Conservation (phyloP, 2,888 invertebrate genomes). For the Leuctra nigra region DNA sequence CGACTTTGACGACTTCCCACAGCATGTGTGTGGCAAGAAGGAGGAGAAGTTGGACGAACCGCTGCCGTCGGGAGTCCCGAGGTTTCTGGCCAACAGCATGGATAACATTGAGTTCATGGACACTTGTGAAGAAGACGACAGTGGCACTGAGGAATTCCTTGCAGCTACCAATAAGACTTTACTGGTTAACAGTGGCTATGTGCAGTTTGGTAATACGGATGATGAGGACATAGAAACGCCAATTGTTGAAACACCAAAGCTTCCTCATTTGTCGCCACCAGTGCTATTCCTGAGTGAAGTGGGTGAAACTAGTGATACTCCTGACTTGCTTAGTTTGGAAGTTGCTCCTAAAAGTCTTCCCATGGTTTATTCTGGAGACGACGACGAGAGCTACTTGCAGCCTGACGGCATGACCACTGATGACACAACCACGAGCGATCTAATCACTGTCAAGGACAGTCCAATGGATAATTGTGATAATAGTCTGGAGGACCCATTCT, state of each 20-base stretch:
- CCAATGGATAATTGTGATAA: slow-evolving; percentile 38
- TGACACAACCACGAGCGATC: slow-evolving; percentile 43
- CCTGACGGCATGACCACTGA: slow-evolving; percentile 53
- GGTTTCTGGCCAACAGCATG: slow-evolving; percentile 19
- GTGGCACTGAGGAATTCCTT: slow-evolving; percentile 51
- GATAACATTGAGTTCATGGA: slow-evolving; percentile 66
- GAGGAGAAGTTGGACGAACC: slow-evolving; percentile 38
- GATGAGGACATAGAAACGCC: slow-evolving; percentile 42
- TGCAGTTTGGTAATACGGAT: slow-evolving; percentile 54
- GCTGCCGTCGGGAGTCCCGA: slow-evolving; percentile 28
- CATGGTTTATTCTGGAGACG: slow-evolving; percentile 24
- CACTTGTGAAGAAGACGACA: slow-evolving; percentile 65
- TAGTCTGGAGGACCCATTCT: slow-evolving; percentile 22
- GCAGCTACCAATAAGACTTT: slow-evolving; percentile 47
- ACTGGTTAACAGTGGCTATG: slow-evolving; percentile 57
- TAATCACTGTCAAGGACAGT: slow-evolving; percentile 36
- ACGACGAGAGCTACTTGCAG: slow-evolving; percentile 51
- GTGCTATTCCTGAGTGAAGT: slow-evolving; percentile 23
- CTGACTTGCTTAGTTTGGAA: slow-evolving; percentile 24
- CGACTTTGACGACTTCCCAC: slow-evolving; percentile 34
- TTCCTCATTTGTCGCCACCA: slow-evolving; percentile 29
- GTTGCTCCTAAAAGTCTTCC: slow-evolving; percentile 24
- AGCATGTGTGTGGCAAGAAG: slow-evolving; percentile 41
- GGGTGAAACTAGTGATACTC: slow-evolving; percentile 25
- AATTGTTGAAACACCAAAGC: slow-evolving; percentile 37